Percentiles rank a stretch among this genome's conserved stretches.
Evolutionary conservation across 1,140 invertebrate genomes (phyloP).

Genomic region (Euura lappo): DNA sequence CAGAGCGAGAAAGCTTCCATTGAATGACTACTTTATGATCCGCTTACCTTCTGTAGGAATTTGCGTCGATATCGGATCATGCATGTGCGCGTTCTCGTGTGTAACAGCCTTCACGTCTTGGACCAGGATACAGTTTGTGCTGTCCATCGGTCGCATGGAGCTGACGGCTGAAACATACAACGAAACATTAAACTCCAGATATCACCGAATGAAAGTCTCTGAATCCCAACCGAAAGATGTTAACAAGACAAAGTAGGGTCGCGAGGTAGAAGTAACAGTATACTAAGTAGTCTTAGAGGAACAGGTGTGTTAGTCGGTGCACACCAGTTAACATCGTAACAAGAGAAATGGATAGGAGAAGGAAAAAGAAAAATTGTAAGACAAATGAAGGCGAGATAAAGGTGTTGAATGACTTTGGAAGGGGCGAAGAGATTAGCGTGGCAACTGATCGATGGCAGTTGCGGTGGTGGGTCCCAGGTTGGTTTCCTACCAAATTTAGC

Average conservation of each 20-base stretch:
- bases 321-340: no score
- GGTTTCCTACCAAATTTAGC: not conserved
- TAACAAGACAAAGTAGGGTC: slow-evolving; percentile 27
- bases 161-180: slow-evolving; percentile 75
- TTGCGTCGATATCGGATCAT: slow-evolving; percentile 75
- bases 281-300: slow-evolving; percentile 14
- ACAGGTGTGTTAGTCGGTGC: no score
- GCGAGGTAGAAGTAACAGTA: slow-evolving; percentile 27
- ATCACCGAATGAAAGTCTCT: not conserved
- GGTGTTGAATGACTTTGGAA: slow-evolving; percentile 25
- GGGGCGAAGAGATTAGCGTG: slow-evolving; percentile 24
- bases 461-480: not conserved
- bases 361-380: slow-evolving; percentile 5
- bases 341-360: slow-evolving; percentile 8
- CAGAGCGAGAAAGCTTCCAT: not conserved
- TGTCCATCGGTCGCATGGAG: slow-evolving; percentile 85
- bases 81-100: slow-evolving; percentile 75
- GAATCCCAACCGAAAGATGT: no score
- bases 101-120: slow-evolving; percentile 89
- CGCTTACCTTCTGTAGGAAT: slow-evolving; percentile 75
- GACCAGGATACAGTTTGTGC: slow-evolving; percentile 85
- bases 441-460: slow-evolving; percentile 12
- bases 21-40: not conserved
- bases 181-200: slow-evolving; percentile 2
- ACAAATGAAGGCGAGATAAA: slow-evolving; percentile 8